Conservation (phyloP, 2,797 vertebrate species). For the Lerista edwardsae region DNA sequence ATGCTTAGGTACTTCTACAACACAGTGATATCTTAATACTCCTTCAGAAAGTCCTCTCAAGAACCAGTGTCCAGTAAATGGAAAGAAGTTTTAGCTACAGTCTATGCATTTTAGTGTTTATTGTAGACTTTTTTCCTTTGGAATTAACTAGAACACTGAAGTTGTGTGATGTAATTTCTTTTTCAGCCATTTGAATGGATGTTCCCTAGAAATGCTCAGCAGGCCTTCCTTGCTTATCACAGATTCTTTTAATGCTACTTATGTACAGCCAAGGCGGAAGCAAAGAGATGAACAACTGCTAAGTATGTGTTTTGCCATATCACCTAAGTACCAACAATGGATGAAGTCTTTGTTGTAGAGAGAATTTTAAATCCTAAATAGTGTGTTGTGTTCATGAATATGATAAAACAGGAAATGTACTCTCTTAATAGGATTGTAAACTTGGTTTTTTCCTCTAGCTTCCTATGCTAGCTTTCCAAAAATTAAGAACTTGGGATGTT, state of each 20-base stretch:
- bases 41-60: neutral
- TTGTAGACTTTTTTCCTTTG: no score
- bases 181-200: conserved; percentile 94
- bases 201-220: conserved; percentile 93
- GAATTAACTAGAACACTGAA: conserved; percentile 28
- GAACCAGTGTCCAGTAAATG: no score
- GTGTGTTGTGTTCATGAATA: neutral
- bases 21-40: neutral
- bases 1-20: neutral
- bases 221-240: conserved; percentile 97
- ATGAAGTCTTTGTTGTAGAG: conserved; percentile 24
- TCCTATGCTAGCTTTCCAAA: neutral
- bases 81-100: no score
- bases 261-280: conserved; percentile 94
- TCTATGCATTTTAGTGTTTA: neutral
- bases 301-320: conserved; percentile 81
- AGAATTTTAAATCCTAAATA: conserved; percentile 16
- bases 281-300: conserved; percentile 96
- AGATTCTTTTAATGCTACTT: conserved; percentile 95
- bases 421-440: conserved; percentile 9
- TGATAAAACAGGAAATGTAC: conserved; percentile 3
- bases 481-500: neutral
- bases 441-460: neutral
- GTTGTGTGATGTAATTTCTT: conserved; percentile 21
- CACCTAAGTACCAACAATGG: conserved; percentile 11